Percentiles rank a stretch among this genome's conserved stretches.
These are phyloP conservation scores for Bostrychus sinensis DNA, from an alignment of 2,113 vertebrate species.

Conservation along the genomic window DNA sequence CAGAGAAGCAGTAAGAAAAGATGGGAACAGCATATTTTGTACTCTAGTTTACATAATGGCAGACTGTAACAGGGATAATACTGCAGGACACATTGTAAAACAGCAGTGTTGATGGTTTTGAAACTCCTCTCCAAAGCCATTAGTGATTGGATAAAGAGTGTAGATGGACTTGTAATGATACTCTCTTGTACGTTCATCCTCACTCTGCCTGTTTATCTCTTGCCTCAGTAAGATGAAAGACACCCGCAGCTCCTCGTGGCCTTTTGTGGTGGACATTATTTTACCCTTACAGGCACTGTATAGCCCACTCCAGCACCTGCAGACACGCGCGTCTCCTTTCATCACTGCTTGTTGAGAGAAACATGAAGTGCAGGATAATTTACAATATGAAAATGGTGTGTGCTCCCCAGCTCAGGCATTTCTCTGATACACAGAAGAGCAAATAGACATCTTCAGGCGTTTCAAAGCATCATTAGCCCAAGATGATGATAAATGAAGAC, in stretches of 20 bases:
- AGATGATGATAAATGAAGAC: too few species aligned
- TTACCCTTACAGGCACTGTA: slow-evolving; percentile 14
- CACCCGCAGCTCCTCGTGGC: slow-evolving; percentile 26
- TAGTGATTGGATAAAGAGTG: slow-evolving; percentile 68
- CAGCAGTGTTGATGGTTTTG: slow-evolving; percentile 51
- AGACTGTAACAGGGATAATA: slow-evolving; percentile 11
- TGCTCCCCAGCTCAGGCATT: not conserved
- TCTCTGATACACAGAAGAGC: not conserved
- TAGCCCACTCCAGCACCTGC: slow-evolving; percentile 50
- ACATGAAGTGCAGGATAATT: slow-evolving; percentile 28
- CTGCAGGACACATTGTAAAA: slow-evolving; percentile 45
- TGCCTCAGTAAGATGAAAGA: slow-evolving; percentile 61
- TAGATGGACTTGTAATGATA: slow-evolving; percentile 70
- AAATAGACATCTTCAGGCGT: not conserved
- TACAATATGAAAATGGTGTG: not conserved
- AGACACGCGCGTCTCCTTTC: slow-evolving; percentile 56
- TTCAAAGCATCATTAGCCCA: too few species aligned
- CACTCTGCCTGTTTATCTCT: slow-evolving; percentile 43
- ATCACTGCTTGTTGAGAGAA: slow-evolving; percentile 47
- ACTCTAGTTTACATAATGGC: slow-evolving; percentile 64
- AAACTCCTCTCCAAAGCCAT: slow-evolving; percentile 70
- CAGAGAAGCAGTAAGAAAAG: slow-evolving; percentile 8
- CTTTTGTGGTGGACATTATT: slow-evolving; percentile 60
- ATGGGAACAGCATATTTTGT: slow-evolving; percentile 40
- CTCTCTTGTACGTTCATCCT: slow-evolving; percentile 47